Conservation (phyloP, 2,113 vertebrate genomes). For the Coracopsis vasa region DNA sequence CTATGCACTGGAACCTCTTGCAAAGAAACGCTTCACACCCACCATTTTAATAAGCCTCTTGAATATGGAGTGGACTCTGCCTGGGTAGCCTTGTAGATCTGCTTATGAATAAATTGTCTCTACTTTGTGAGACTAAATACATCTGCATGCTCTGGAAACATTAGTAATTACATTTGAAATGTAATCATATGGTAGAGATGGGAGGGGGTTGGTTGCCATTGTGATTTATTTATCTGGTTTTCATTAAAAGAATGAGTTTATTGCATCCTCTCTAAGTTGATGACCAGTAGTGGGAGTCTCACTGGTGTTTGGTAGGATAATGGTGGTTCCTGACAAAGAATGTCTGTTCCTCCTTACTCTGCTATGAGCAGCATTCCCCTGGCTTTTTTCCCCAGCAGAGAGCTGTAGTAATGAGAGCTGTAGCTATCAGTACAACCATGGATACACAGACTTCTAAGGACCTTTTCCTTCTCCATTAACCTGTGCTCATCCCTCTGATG, state of each 20-base stretch:
- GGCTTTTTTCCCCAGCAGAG: background rate
- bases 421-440: background rate
- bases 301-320: background rate
- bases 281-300: fast-evolving
- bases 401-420: background rate
- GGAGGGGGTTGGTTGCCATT: background rate
- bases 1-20: background rate
- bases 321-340: background rate
- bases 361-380: background rate
- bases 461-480: background rate
- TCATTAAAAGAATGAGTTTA: background rate
- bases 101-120: constrained; percentile 58
- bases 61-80: constrained; percentile 35
- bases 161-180: constrained; percentile 16
- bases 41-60: constrained; percentile 6
- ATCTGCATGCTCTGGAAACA: background rate
- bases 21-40: constrained; percentile 2
- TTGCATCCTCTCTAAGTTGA: background rate
- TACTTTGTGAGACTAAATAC: constrained; percentile 47
- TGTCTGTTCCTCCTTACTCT: background rate
- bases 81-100: constrained; percentile 27
- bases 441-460: background rate
- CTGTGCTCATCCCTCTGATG: background rate
- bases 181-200: background rate
- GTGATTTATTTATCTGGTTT: background rate